Evolutionary conservation across 2,113 vertebrate species (phyloP).

Genomic region (Neoarius graeffei): DNA sequence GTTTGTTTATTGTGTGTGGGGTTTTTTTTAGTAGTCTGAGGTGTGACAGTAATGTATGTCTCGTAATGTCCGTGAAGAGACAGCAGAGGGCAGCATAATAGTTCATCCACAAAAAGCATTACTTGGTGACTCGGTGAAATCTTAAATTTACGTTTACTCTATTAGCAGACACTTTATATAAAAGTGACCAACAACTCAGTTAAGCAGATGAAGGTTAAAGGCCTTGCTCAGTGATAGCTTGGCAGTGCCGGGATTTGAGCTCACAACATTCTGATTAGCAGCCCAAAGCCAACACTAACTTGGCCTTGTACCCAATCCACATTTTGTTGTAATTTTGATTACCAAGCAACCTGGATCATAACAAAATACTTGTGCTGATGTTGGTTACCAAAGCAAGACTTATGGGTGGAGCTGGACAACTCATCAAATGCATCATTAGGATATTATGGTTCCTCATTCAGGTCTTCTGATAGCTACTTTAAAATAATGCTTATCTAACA

Average conservation of each 20-base stretch:
- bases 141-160: not conserved
- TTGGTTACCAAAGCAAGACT: not conserved
- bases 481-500: not conserved
- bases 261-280: not conserved
- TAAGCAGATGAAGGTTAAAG: not conserved
- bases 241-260: no score
- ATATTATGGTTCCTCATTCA: not conserved
- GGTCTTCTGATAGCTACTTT: not conserved
- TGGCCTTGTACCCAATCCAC: not conserved
- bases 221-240: not conserved
- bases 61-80: not conserved
- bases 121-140: not conserved
- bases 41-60: not conserved
- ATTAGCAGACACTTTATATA: not conserved
- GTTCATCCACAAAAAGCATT: not conserved
- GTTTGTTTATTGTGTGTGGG: no score
- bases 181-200: not conserved
- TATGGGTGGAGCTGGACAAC: not conserved
- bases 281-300: not conserved
- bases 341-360: not conserved
- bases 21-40: conserved; percentile 47
- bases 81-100: conserved; percentile 51
- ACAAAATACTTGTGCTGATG: not conserved
- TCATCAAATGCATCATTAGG: not conserved
- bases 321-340: not conserved